phyloP scores from a whole-genome alignment of 2,888 invertebrate species.

The Hirtodrosophila trivittata region DNA sequence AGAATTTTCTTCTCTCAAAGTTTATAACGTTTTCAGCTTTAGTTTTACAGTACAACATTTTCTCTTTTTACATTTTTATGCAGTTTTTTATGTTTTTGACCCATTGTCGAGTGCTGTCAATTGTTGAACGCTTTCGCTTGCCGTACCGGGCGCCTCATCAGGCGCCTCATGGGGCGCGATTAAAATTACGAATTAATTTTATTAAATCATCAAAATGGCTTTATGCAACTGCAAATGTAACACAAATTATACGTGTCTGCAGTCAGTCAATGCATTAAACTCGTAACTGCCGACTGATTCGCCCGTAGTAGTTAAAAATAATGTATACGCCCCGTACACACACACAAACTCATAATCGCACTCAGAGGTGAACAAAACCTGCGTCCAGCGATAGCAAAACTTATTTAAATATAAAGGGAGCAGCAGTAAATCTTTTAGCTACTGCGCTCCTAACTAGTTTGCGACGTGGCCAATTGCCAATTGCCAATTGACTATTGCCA shows the following conservation, averaged over 20 bases:
- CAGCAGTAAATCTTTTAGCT: neutral
- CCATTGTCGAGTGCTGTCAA: neutral
- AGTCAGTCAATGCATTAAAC: slow-evolving; percentile 22
- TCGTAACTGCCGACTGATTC: slow-evolving; percentile 32
- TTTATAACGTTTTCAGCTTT: too few relatives aligned
- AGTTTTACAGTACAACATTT: too few relatives aligned
- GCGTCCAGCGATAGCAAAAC: too few relatives aligned
- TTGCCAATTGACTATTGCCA: slow-evolving; percentile 3
- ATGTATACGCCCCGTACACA: neutral
- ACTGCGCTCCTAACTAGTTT: neutral
- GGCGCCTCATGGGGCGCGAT: slow-evolving; percentile 46
- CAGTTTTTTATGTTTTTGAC: neutral
- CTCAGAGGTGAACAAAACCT: too few relatives aligned
- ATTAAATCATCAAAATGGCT: slow-evolving; percentile 75
- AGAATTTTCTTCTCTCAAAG: too few relatives aligned
- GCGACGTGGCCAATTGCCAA: slow-evolving; percentile 30
- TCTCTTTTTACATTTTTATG: neutral
- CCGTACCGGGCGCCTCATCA: neutral
- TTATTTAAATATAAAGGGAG: neutral
- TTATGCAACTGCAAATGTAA: slow-evolving; percentile 70
- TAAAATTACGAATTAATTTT: slow-evolving; percentile 76
- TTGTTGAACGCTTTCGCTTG: slow-evolving; percentile 2
- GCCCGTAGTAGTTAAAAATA: too few relatives aligned
- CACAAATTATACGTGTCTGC: slow-evolving; percentile 34
- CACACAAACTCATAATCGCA: too few relatives aligned